Evolutionary conservation across 2,113 vertebrate genomes (phyloP).

Genomic region (human (Homo sapiens)): GRCh38 chr3:3469501-3470000

Average conservation of each 20-base stretch:
- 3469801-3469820: too few relatives aligned
- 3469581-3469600: neutral
- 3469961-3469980: neutral
- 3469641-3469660: neutral
- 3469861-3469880: too few relatives aligned
- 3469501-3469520: too few relatives aligned
- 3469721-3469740: neutral
- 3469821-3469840: neutral
- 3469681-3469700: neutral
- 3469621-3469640: neutral
- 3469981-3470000: neutral
- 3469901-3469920: neutral
- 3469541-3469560: neutral
- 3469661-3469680: neutral
- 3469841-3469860: neutral
- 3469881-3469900: neutral
- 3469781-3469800: neutral
- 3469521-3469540: too few relatives aligned
- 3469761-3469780: neutral
- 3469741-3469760: neutral
- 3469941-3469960: neutral
- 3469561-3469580: neutral
- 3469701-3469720: neutral
- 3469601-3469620: neutral
- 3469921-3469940: neutral